Base-by-base conservation (phyloP, 2,888 invertebrate genomes). In the Priocnemis perturbator region DNA sequence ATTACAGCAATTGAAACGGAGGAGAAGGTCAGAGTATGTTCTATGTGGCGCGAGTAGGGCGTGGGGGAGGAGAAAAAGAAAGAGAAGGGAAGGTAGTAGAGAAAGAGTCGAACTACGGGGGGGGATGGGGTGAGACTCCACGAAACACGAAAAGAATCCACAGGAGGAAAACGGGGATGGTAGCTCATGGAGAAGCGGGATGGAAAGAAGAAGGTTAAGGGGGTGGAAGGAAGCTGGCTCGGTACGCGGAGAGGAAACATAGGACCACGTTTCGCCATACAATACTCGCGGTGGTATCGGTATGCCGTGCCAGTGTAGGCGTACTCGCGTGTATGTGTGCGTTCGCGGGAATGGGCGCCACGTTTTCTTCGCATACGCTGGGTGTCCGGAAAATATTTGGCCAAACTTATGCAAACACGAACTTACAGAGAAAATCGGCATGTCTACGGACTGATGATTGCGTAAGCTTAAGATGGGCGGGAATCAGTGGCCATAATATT, bases 261-360 rank as follows among this genome's bases (percentile, higher is more conserved):
- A 81, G 82, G 81, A 85, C 82, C 82, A 81, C 81, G 81, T 85
- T 82, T 75, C 77, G 67, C 78, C 81, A 76, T 82, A 85, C 85
- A 84, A 85, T 86, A 83, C 82, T 67, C 71, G 65, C 53, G 52
- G 30, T 45, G 30, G 58, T 37, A 50, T 52, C 45, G 52, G 20
- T 58, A 58, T 19, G 50, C 19, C 11, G 50, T 19, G 5, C 50
- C 50, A 4, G 50, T 19, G 50, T 37, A 37, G 11, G 14, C 37
- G 37, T 11, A 7, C 9, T 11, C 50, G 26, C 21, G 37, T 53
- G 47, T 48, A 20, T n/a, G 55, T 23, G 23, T 17, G 7, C 55
- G 55, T 55, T 21, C 55, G 17, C n/a, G 17, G 50, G 19, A 50
- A 50, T 23, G 26, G 20, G 23, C 17, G 50, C 50, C 50, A 50